These are phyloP conservation scores for Nephrocerus scutellatus DNA, from an alignment of 2,888 invertebrate genomes.

Conservation along the genomic window DNA sequence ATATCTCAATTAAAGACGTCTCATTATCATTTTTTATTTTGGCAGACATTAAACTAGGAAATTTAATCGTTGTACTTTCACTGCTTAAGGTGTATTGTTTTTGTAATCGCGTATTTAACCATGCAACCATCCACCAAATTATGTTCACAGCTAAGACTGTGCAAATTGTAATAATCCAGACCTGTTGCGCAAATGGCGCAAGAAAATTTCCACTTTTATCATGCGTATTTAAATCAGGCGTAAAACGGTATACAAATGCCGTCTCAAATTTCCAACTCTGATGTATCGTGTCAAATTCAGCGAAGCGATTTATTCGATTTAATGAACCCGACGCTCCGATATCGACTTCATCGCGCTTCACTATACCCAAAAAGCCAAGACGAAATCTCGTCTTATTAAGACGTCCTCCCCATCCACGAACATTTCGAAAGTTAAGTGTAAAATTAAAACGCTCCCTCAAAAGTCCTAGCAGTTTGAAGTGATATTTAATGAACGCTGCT, in stretches of 20 bases:
- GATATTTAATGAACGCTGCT: conserved; percentile 39
- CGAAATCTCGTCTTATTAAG: conserved; percentile 37
- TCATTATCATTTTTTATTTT: conserved; percentile 8
- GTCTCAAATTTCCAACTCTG: conserved; percentile 43
- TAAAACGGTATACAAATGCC: conserved; percentile 41
- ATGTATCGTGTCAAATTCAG: conserved; percentile 41
- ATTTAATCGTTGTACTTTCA: neutral
- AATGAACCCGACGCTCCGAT: conserved; percentile 41
- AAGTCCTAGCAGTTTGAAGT: conserved; percentile 32
- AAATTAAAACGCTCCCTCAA: conserved; percentile 39
- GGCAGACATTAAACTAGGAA: no score
- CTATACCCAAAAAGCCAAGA: conserved; percentile 38
- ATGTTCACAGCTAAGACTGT: conserved; percentile 27
- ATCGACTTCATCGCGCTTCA: conserved; percentile 42
- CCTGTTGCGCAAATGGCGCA: conserved; percentile 35
- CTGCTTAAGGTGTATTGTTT: no score
- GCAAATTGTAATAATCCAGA: conserved; percentile 31
- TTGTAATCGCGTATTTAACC: conserved; percentile 18
- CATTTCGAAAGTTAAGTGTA: conserved; percentile 37
- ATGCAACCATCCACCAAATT: conserved; percentile 33
- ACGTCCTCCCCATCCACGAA: conserved; percentile 43
- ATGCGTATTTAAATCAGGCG: conserved; percentile 34
- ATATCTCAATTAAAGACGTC: conserved; percentile 11
- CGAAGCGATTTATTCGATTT: conserved; percentile 39
- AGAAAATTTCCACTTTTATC: conserved; percentile 38